Base-by-base conservation (phyloP, 2,797 vertebrate species). In the Aselliscus stoliczkanus region DNA sequence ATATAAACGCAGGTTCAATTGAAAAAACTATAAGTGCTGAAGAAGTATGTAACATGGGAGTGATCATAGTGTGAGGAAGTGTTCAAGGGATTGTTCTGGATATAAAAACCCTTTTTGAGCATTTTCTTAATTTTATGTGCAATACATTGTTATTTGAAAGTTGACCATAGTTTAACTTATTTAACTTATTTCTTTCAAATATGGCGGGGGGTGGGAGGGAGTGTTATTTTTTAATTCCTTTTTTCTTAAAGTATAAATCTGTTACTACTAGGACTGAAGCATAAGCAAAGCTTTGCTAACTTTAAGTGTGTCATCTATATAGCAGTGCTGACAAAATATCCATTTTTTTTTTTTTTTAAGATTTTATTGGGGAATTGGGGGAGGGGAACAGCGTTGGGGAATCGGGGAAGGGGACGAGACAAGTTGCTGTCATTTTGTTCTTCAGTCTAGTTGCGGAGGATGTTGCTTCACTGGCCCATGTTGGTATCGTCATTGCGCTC, bases 151-250 rank as follows among this genome's bases (percentile, higher is more conserved):
- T 93, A 76, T 44, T 87, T 93, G 58, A 87, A 94, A 94, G 4
- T 93, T 91, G 72, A 31, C 17, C 9, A 10, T 23, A 58, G 11
- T 92, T 50, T 70, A 87, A 80, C 70, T 65, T 83, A 64, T 34
- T 92, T 94, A 20, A 83, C 70, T 73, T 82, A 64, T 25, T 90
- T 94, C 21, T 92, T 95, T 93, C 31, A 72, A 83, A 81, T 79
- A 79, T n/a, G n/a, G n/a, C n/a, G n/a, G n/a, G n/a, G n/a, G 92
- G 47, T 50, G 52, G 67, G 4, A 18, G 17, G 4, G 39, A 52
- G 88, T 84, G 52, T 92, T 86, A 37, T 62, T 89, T 72, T 73
- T 70, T 11, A 84, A 37, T 88, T 69, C 20, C 5, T 15, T 76
- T 21, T 47, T 47, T 11, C 79, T 50, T 42, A 21, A 79, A 89